Evolutionary conservation across 2,113 vertebrate species (phyloP), one percentile per base, ranked within the genome.

Genomic region (Diphyllodes magnificus): DNA sequence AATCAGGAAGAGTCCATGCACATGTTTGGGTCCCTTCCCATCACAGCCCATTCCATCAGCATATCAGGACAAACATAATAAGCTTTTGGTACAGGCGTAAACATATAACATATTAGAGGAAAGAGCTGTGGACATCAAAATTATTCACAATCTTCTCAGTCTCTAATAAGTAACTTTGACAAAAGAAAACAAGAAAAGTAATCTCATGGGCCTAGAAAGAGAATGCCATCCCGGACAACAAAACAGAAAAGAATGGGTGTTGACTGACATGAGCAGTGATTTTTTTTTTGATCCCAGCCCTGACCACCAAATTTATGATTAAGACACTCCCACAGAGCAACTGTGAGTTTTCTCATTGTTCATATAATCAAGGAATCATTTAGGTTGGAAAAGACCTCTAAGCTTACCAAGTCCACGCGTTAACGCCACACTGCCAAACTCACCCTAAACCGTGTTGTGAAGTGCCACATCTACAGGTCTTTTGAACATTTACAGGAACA

Each of bases 71-170:
- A 75, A 69, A n/a, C 6, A 18, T 3, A 24, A 39, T 24, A 33
- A 60, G 0, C 4, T 63, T 79, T 42, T 51, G 9, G 13, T 72
- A 68, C 9, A 50, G 9, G 4, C 0, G 0, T 7, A 71, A 51
- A 35, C 4, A 4, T 24, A 4, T 42, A 24, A 19, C 3, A 25
- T 18, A 21, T 10, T 16, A 35, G 17, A 69, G 27, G 19, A 77
- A 80, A 77, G 57, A 49, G 1, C 0, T 53, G 4, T 16, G 35
- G 40, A 64, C 3, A 44, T 72, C 42, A 49, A 80, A 56, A n/a
- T 1, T 54, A 25, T 59, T 78, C 7, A 11, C 1, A 18, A 17
- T 64, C 71, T 65, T 10, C 17, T 45, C 4, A 5, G 5, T 65
- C 4, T 72, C 7, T 6, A 33, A 12, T 37, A 88, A 63, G 7